These are phyloP conservation scores for Thereva nobilitata DNA, from an alignment of 2,888 invertebrate genomes.

Conservation along the genomic window DNA sequence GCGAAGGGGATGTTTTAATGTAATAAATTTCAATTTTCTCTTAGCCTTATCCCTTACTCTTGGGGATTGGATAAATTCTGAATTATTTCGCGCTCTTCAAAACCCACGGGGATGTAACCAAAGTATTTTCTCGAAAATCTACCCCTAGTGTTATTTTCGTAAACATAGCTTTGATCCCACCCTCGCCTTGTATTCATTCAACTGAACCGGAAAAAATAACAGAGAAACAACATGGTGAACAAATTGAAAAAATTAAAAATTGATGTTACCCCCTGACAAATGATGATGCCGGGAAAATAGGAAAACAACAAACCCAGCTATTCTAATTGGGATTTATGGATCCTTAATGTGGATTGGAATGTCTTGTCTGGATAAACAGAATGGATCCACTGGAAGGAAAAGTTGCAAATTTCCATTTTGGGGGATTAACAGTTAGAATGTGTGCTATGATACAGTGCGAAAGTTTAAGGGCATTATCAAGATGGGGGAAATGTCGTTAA, in stretches of 20 bases:
- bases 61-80: conserved; percentile 39
- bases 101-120: conserved; percentile 31
- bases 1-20: conserved; percentile 27
- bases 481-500: too few species aligned
- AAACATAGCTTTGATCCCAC: conserved; percentile 17
- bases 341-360: conserved; percentile 21
- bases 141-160: conserved; percentile 20
- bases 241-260: conserved; percentile 40
- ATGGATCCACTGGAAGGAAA: too few species aligned
- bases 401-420: too few species aligned
- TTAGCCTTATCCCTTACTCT: conserved; percentile 18
- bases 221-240: conserved; percentile 8
- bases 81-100: conserved; percentile 40
- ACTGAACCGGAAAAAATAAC: conserved; percentile 11
- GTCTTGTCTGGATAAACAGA: neutral
- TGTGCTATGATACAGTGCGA: too few species aligned
- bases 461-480: too few species aligned
- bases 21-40: conserved; percentile 38
- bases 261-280: conserved; percentile 25
- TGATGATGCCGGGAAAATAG: conserved; percentile 6
- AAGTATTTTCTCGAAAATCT: conserved; percentile 26
- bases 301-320: conserved; percentile 4
- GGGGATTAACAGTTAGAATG: too few species aligned
- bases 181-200: neutral
- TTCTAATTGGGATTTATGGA: conserved; percentile 28